phyloP scores from a whole-genome alignment of 1,140 invertebrate species.

The Himalopsyche phryganea region DNA sequence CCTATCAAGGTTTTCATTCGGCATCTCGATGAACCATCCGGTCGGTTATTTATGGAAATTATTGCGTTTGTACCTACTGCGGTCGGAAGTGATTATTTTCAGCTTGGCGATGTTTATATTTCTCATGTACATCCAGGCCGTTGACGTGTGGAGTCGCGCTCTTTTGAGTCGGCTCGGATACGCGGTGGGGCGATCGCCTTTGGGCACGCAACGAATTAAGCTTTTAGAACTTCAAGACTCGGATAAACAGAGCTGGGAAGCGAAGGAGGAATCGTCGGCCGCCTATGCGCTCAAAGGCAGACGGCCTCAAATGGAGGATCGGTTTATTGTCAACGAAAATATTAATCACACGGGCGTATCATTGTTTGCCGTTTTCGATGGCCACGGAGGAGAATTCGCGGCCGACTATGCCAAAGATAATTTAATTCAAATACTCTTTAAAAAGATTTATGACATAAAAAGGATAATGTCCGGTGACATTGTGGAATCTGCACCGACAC shows the following conservation, averaged over 20 bases:
- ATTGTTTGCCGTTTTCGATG: slow-evolving; percentile 91
- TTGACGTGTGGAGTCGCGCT: slow-evolving; percentile 73
- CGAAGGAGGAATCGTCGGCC: slow-evolving; percentile 68
- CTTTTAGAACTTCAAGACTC: slow-evolving; percentile 52
- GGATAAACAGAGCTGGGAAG: slow-evolving; percentile 73
- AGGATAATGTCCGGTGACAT: slow-evolving; percentile 61
- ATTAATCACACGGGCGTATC: slow-evolving; percentile 72
- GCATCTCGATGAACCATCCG: slow-evolving; percentile 64
- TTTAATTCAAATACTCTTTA: slow-evolving; percentile 71
- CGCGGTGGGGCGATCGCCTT: slow-evolving; percentile 59
- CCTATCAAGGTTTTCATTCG: slow-evolving; percentile 71
- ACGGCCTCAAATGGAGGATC: slow-evolving; percentile 88
- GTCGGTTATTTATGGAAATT: slow-evolving; percentile 70
- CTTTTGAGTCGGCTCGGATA: slow-evolving; percentile 69
- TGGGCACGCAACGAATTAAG: slow-evolving; percentile 53
- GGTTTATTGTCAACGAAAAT: slow-evolving; percentile 78
- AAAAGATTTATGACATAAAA: slow-evolving; percentile 70
- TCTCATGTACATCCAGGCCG: slow-evolving; percentile 72
- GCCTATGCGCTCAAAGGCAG: slow-evolving; percentile 87
- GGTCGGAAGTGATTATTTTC: slow-evolving; percentile 70
- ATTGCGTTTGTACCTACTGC: slow-evolving; percentile 68
- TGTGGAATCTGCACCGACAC: slow-evolving; percentile 24
- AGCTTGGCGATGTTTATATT: slow-evolving; percentile 64
- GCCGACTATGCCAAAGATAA: slow-evolving; percentile 85
- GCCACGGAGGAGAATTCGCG: slow-evolving; percentile 92